Percentiles rank a stretch among this genome's conserved stretches.
Conservation (phyloP, 2,797 vertebrate species). For the Phalloptychus januarius region DNA sequence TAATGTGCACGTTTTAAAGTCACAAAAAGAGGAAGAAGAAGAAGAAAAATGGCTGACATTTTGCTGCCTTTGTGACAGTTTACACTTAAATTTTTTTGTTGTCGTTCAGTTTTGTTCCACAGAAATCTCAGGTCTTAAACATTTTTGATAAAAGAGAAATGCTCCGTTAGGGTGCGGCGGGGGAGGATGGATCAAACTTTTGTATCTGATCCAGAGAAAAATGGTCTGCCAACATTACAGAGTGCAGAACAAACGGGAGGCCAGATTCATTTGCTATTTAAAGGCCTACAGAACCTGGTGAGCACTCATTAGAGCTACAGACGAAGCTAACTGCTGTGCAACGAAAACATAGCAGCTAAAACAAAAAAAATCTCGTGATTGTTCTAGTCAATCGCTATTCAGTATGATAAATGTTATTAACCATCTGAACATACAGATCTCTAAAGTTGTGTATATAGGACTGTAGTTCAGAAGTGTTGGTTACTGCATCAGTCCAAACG, state of each 20-base stretch:
- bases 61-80: slow-evolving; percentile 64
- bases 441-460: slow-evolving; percentile 72
- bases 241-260: slow-evolving; percentile 39
- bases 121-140: slow-evolving; percentile 80
- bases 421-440: slow-evolving; percentile 63
- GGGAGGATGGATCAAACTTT: slow-evolving; percentile 24
- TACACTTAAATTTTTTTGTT: slow-evolving; percentile 51
- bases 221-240: slow-evolving; percentile 56
- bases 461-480: slow-evolving; percentile 66
- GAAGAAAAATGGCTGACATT: slow-evolving; percentile 52
- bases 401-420: slow-evolving; percentile 73
- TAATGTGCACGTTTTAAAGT: slow-evolving; percentile 74
- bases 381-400: slow-evolving; percentile 70
- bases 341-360: slow-evolving; percentile 67
- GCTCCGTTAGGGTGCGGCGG: slow-evolving; percentile 49
- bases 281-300: slow-evolving; percentile 39
- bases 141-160: slow-evolving; percentile 70
- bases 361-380: slow-evolving; percentile 68
- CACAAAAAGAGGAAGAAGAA: slow-evolving; percentile 52
- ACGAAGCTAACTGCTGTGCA: slow-evolving; percentile 74
- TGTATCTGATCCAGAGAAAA: slow-evolving; percentile 13
- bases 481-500: slow-evolving; percentile 61
- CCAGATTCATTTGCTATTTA: slow-evolving; percentile 31
- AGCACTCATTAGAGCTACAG: slow-evolving; percentile 61
- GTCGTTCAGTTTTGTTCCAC: slow-evolving; percentile 65